Evolutionary conservation across 2,113 vertebrate species (phyloP), one percentile per base, ranked within the genome.

Genomic region (Neofelis nebulosa): DNA sequence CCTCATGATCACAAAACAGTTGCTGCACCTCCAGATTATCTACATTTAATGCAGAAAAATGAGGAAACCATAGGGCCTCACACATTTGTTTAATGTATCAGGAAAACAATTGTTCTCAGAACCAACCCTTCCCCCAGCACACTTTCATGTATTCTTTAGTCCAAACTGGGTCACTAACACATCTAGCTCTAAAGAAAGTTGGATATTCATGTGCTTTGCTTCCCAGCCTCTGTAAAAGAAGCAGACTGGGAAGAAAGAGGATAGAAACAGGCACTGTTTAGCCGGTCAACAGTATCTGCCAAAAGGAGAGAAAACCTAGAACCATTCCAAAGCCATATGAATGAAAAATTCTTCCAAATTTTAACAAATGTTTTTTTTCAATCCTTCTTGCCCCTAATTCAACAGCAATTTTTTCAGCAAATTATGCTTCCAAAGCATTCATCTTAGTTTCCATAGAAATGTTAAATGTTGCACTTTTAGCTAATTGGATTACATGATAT

Each of bases 371-470:
- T 18, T 78, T 48, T 78, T 78, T 38, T 48, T 78, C 73, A 78
- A 45, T 48, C 15, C 29, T 78, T 14, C 69, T 45, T 88, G 25
- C 7, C 50, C 73, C 33, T 68, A 76, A 76, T 65, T 89, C 69
- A 84, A 89, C 3, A 45, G 78, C 69, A 89, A 33, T 76, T 50
- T 63, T 38, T 38, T 41, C 5, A 89, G n/a, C 50, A 89, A 71
- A 92, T 84, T 55, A 36, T 45, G 63, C 45, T 88, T 38, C 93
- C 19, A 33, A 76, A 95, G 29, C 45, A 48, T 50, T 68, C 33
- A 29, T 36, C 55, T 25, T 73, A 27, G n/a, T 36, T 80, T 66
- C 89, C 81, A 87, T 16, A 71, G 57, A 91, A 86, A 65, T 41
- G 14, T 48, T 9, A 38, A 33, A 25, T 31, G 61, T 76, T 73